phyloP scores from a whole-genome alignment of 1,140 invertebrate species.

The Grapholita molesta region DNA sequence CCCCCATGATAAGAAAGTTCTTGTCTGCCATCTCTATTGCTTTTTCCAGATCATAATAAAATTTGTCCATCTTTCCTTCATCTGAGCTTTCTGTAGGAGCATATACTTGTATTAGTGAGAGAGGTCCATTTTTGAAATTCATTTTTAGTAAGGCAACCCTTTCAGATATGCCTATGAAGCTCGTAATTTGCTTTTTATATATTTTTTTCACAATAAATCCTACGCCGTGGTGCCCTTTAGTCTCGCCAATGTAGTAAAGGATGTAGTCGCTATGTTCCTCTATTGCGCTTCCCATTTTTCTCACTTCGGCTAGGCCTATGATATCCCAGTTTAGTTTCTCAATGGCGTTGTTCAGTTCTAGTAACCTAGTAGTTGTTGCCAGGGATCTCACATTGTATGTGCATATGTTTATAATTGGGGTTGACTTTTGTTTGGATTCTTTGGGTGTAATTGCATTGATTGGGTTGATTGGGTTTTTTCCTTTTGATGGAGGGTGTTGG shows the following conservation, averaged over 20 bases:
- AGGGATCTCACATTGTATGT: conserved; percentile 3
- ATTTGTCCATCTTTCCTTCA: not conserved
- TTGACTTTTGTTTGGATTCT: too few species aligned
- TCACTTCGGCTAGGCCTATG: not conserved
- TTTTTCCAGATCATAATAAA: not conserved
- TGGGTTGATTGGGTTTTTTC: not conserved
- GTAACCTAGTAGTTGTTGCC: not conserved
- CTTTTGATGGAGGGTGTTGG: conserved; percentile 2
- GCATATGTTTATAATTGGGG: too few species aligned
- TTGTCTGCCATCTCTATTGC: not conserved
- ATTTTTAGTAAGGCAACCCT: not conserved
- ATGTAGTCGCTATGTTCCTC: not conserved
- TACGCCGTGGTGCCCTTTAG: not conserved
- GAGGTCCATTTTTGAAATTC: not conserved
- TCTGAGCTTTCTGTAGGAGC: not conserved
- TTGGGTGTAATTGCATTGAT: too few species aligned
- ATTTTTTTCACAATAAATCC: conserved; percentile 1
- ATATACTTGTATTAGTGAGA: not conserved
- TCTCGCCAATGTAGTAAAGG: not conserved
- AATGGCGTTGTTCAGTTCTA: not conserved
- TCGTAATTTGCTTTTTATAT: not conserved
- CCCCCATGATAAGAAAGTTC: not conserved
- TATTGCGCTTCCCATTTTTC: not conserved
- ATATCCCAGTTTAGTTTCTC: conserved; percentile 4
- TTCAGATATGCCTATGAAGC: not conserved